phyloP scores from a whole-genome alignment of 2,888 invertebrate species.

The Tridacna crocea region DNA sequence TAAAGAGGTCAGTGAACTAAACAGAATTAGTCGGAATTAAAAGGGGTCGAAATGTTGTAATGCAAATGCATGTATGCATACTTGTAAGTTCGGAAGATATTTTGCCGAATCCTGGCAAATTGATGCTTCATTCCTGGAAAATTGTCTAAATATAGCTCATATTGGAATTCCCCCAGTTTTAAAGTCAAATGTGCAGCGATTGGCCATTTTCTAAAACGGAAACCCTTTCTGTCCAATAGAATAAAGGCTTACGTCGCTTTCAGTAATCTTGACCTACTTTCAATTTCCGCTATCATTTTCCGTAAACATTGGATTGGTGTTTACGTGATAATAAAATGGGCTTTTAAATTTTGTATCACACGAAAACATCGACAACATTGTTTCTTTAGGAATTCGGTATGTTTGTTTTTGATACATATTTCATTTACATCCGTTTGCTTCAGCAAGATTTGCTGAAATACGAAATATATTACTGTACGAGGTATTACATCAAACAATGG shows the following conservation, averaged over 20 bases:
- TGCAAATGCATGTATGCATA: no score
- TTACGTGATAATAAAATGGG: neutral
- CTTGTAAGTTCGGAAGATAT: neutral
- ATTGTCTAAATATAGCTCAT: neutral
- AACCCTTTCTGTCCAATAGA: neutral
- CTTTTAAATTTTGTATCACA: neutral
- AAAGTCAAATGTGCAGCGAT: neutral
- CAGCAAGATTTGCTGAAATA: no score
- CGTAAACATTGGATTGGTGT: neutral
- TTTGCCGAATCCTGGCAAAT: neutral
- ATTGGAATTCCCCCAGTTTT: neutral
- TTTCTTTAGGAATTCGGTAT: no score
- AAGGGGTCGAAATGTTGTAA: no score
- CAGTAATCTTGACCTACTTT: conserved; percentile 8
- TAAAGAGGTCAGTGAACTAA: no score
- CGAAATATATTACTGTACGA: no score
- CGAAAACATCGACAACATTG: neutral
- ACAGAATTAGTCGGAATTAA: no score
- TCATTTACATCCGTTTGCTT: no score
- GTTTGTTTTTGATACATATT: no score
- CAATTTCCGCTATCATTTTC: conserved; percentile 18
- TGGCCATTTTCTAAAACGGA: neutral
- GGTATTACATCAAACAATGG: no score
- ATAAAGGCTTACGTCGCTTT: neutral
- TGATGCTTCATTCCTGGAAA: neutral